Conservation (phyloP, 2,888 invertebrate species). For the Rhagium mordax region DNA sequence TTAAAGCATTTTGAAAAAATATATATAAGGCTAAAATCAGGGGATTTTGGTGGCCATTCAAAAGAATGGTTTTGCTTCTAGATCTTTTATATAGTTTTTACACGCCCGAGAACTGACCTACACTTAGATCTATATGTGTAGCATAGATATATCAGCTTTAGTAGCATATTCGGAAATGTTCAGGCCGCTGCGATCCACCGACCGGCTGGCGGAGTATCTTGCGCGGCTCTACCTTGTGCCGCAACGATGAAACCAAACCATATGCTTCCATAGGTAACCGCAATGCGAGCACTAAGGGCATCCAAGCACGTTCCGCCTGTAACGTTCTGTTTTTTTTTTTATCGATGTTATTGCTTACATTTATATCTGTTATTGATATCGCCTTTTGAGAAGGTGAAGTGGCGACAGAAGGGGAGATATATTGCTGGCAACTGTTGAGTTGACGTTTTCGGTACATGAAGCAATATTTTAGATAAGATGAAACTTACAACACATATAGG, state of each 20-base stretch:
- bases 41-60: too few species aligned
- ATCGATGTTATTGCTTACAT: constrained; percentile 22
- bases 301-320: constrained; percentile 36
- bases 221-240: constrained; percentile 62
- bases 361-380: not conserved
- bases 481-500: too few species aligned
- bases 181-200: constrained; percentile 74
- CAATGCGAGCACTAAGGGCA: constrained; percentile 42
- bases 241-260: constrained; percentile 57
- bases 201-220: constrained; percentile 72
- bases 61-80: too few species aligned
- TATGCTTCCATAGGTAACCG: constrained; percentile 66
- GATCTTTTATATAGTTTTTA: too few species aligned
- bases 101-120: too few species aligned
- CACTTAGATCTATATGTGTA: constrained; percentile 1
- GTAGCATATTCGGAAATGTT: constrained; percentile 49
- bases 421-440: not conserved
- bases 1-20: too few species aligned
- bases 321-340: constrained; percentile 2
- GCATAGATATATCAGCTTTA: constrained; percentile 30
- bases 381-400: not conserved
- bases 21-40: too few species aligned
- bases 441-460: too few species aligned
- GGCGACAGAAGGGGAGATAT: not conserved
- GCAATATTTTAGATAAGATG: too few species aligned